These are phyloP conservation scores for Dolichomitus sp. DNA, from an alignment of 2,888 invertebrate species.

Conservation along the genomic window DNA sequence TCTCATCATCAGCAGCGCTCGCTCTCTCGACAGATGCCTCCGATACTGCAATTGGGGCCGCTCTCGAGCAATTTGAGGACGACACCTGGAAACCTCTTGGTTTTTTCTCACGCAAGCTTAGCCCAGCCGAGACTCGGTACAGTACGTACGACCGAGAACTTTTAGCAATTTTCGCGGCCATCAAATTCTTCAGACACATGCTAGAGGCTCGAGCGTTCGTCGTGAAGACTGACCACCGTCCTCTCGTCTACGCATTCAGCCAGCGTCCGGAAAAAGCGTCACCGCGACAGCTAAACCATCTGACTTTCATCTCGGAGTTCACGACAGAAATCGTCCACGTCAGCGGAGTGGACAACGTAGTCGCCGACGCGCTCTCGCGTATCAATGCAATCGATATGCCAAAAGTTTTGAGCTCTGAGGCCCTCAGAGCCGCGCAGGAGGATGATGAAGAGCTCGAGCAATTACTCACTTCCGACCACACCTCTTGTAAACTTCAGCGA, in stretches of 20 bases:
- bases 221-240: constrained; percentile 59
- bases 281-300: constrained; percentile 10
- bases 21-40: constrained; percentile 35
- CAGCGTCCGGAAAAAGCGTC: constrained; percentile 33
- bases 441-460: constrained; percentile 32
- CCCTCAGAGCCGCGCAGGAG: constrained; percentile 20
- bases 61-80: constrained; percentile 20
- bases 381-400: constrained; percentile 51
- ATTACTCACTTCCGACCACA: too few species aligned
- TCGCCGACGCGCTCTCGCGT: constrained; percentile 48
- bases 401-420: background rate
- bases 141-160: constrained; percentile 54
- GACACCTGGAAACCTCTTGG: constrained; percentile 31
- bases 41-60: constrained; percentile 27
- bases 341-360: constrained; percentile 37
- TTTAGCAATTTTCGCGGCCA: constrained; percentile 32
- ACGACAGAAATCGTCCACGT: constrained; percentile 32
- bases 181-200: constrained; percentile 53
- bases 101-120: constrained; percentile 47
- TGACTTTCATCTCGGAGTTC: constrained; percentile 14
- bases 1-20: background rate
- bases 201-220: constrained; percentile 43
- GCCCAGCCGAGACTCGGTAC: constrained; percentile 29
- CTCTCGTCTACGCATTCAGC: constrained; percentile 35
- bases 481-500: too few species aligned